Evolutionary conservation across 2,797 vertebrate genomes (phyloP).

Genomic region (Sebastes oblongus): DNA sequence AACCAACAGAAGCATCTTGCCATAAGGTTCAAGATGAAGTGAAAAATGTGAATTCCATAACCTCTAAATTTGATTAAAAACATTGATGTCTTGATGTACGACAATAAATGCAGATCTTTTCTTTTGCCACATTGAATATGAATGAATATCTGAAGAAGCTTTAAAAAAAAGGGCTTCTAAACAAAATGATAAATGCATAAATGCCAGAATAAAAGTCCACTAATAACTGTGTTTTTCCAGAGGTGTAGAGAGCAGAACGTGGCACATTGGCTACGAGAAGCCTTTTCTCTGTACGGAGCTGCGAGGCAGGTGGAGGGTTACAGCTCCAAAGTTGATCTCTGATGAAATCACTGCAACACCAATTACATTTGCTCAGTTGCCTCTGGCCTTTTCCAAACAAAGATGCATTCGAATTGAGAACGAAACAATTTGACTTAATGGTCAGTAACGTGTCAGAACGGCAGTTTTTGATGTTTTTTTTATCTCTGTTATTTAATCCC

Average conservation of each 20-base stretch:
- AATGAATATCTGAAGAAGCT: background rate
- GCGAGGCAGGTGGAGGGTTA: conserved; percentile 15
- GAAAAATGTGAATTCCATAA: too few relatives aligned
- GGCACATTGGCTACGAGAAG: background rate
- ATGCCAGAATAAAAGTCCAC: background rate
- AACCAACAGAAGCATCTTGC: background rate
- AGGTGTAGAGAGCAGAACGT: background rate
- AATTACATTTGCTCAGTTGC: conserved; percentile 17
- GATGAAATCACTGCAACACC: conserved; percentile 37
- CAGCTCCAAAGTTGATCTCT: background rate
- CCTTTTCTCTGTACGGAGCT: background rate
- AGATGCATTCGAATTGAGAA: conserved; percentile 1
- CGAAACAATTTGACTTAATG: conserved; percentile 7
- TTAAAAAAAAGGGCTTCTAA: background rate
- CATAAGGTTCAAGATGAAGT: background rate
- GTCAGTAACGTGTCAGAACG: conserved; percentile 5
- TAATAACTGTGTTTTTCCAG: background rate
- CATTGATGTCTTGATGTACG: background rate
- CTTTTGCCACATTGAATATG: background rate
- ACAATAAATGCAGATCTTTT: background rate
- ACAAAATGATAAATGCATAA: background rate
- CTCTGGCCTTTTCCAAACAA: conserved; percentile 14
- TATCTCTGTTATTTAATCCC: background rate
- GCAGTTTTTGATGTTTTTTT: conserved; percentile 5
- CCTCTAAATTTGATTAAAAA: background rate